Evolutionary conservation across 1,140 invertebrate genomes (phyloP).

Genomic region (Microplitis mediator): DNA sequence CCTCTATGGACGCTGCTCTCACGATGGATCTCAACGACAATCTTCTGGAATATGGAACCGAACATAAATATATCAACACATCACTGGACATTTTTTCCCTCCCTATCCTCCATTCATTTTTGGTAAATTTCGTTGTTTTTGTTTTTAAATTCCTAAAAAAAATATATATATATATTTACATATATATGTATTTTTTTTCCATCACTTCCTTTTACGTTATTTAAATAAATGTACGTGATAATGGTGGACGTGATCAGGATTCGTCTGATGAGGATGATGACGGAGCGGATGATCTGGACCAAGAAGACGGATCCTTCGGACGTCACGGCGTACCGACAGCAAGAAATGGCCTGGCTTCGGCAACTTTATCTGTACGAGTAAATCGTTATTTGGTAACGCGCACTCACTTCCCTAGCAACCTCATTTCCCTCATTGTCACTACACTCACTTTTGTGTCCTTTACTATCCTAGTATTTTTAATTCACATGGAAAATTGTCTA

Average conservation of each 20-base stretch:
- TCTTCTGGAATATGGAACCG: conserved; percentile 5
- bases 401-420: conserved; percentile 26
- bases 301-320: conserved; percentile 53
- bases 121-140: background rate
- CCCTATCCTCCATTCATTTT: background rate
- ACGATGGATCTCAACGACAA: conserved; percentile 42
- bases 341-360: conserved; percentile 57
- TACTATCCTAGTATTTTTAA: background rate
- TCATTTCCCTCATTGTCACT: background rate
- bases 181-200: background rate
- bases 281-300: conserved; percentile 53
- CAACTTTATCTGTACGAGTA: conserved; percentile 60
- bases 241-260: conserved; percentile 37
- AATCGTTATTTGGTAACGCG: conserved; percentile 58
- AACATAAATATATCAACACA: background rate
- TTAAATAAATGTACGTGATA: background rate
- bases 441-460: background rate
- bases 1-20: conserved; percentile 56
- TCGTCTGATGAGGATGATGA: conserved; percentile 59
- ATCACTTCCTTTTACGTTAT: background rate
- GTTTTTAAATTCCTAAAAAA: background rate
- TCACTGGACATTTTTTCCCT: background rate
- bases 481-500: no score
- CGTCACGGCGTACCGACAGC: conserved; percentile 48
- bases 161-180: background rate